These are phyloP conservation scores for Lingula anatina DNA, from an alignment of 2,888 invertebrate species.

Conservation along the genomic window DNA sequence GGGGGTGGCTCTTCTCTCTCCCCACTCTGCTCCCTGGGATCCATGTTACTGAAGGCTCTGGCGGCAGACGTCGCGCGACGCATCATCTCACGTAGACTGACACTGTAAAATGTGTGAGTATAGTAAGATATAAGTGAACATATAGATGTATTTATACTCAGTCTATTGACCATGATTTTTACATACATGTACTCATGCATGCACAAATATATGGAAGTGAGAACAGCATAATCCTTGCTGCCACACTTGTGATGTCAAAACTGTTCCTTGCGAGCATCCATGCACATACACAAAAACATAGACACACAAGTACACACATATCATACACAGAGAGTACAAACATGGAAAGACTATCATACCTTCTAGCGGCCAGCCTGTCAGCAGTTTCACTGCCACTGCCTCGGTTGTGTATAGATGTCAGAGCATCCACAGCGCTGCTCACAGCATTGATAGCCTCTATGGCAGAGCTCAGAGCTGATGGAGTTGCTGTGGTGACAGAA, in stretches of 20 bases:
- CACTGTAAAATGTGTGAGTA: slow-evolving; percentile 25
- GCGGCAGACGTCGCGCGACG: slow-evolving; percentile 55
- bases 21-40: slow-evolving; percentile 36
- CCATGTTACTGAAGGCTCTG: slow-evolving; percentile 39
- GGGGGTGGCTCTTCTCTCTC: too few species aligned
- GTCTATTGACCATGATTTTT: too few species aligned
- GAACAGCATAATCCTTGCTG: too few species aligned
- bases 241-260: too few species aligned
- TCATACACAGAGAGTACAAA: background rate
- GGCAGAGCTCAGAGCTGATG: slow-evolving; percentile 42
- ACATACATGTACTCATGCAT: too few species aligned
- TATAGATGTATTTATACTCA: too few species aligned
- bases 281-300: background rate
- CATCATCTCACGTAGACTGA: slow-evolving; percentile 67
- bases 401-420: slow-evolving; percentile 39
- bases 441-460: slow-evolving; percentile 58
- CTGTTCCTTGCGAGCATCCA: too few species aligned
- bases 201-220: too few species aligned
- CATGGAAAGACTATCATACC: too few species aligned
- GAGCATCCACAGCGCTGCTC: slow-evolving; percentile 51
- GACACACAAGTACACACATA: background rate
- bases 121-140: background rate
- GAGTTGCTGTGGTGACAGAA: too few species aligned
- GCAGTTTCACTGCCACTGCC: slow-evolving; percentile 10
- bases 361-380: slow-evolving; percentile 17